Conservation (phyloP, 2,888 invertebrate genomes). For the Octonoba sinensis region DNA sequence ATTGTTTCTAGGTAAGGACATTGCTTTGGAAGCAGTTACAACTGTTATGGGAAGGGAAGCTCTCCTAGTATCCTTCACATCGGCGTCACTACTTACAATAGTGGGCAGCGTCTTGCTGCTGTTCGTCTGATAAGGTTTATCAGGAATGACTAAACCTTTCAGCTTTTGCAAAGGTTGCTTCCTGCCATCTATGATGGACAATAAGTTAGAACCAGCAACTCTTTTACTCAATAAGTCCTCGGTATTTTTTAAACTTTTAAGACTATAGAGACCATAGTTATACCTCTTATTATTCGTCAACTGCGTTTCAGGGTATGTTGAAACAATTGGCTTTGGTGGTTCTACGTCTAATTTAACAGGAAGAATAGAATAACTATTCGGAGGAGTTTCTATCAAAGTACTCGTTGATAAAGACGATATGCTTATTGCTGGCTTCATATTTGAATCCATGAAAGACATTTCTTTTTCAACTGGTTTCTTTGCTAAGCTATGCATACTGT, state of each 20-base stretch:
- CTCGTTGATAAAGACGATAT: constrained; percentile 32
- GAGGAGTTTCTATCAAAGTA: constrained; percentile 8
- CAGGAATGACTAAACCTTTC: constrained; percentile 89
- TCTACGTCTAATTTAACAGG: constrained; percentile 51
- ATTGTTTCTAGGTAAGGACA: constrained; percentile 41
- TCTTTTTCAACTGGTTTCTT: constrained; percentile 26
- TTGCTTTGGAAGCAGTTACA: constrained; percentile 30
- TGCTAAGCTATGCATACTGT: constrained; percentile 52
- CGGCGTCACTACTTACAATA: constrained; percentile 54
- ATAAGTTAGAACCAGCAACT: constrained; percentile 26
- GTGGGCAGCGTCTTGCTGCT: constrained; percentile 74
- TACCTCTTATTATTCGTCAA: constrained; percentile 54
- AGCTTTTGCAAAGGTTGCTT: constrained; percentile 86
- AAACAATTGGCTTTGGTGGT: constrained; percentile 56
- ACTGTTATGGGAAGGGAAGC: constrained; percentile 47
- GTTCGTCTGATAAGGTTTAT: constrained; percentile 76
- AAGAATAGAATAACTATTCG: constrained; percentile 18
- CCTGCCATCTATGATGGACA: constrained; percentile 71
- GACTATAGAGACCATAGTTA: constrained; percentile 54
- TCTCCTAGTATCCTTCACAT: constrained; percentile 39
- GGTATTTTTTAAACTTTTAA: constrained; percentile 41
- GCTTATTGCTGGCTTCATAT: constrained; percentile 40
- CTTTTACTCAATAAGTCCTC: constrained; percentile 54
- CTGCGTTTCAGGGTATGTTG: constrained; percentile 61
- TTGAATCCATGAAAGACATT: constrained; percentile 1